Conservation (phyloP, 2,797 vertebrate species). For the Sylvilagus floridanus region DNA sequence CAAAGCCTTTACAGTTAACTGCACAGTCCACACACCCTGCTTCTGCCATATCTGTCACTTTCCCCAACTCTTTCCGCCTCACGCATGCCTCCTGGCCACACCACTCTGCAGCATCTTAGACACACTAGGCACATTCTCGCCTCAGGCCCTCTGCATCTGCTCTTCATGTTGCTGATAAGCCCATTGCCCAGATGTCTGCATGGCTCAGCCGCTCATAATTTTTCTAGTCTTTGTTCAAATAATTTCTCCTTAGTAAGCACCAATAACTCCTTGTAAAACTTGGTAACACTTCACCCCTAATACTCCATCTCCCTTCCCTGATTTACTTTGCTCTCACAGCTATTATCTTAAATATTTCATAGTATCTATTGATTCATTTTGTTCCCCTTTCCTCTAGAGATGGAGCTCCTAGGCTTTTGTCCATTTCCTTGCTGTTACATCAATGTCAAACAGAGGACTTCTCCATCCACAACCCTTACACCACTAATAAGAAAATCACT, state of each 20-base stretch:
- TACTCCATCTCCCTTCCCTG: background rate
- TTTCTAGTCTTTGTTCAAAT: background rate
- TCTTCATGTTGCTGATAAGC: background rate
- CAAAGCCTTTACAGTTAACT: background rate
- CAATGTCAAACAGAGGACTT: background rate
- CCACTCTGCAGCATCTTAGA: background rate
- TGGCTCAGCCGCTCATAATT: background rate
- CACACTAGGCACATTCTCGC: rapidly evolving
- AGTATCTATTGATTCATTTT: background rate
- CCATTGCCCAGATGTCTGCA: background rate
- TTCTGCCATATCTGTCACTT: background rate
- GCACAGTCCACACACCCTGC: no score
- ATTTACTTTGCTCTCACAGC: background rate
- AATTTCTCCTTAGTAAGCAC: background rate
- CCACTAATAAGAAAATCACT: background rate
- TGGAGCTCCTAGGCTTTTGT: background rate
- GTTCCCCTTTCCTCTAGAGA: background rate
- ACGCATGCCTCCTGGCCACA: background rate
- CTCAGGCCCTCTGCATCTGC: background rate
- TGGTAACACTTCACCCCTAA: background rate
- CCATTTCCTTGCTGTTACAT: background rate
- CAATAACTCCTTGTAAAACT: background rate
- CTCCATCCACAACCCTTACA: background rate
- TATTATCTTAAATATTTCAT: background rate
- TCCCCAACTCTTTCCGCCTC: background rate